Percentiles rank a stretch among this genome's conserved stretches.
Conservation (phyloP, 1,140 invertebrate species). For the Diabrotica virgifera region DNA sequence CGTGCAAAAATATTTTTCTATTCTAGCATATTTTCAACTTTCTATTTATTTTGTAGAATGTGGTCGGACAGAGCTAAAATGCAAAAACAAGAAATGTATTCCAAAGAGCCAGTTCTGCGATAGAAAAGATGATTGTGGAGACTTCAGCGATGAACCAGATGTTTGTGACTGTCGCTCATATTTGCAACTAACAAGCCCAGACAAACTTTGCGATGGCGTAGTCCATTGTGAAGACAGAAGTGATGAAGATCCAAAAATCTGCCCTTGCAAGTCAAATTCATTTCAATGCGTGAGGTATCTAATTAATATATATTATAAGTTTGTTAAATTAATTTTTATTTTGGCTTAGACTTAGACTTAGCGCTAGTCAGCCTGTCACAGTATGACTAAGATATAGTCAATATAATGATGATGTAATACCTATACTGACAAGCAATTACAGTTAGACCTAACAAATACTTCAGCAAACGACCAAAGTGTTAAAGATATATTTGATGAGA, state of each 20-base stretch:
- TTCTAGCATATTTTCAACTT: too few species aligned
- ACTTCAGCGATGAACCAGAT: constrained; percentile 68
- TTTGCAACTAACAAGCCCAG: constrained; percentile 60
- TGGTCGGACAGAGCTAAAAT: constrained; percentile 59
- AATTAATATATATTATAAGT: background rate
- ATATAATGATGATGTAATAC: too few species aligned
- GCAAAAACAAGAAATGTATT: constrained; percentile 65
- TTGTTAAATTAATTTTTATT: too few species aligned
- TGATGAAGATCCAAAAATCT: constrained; percentile 68
- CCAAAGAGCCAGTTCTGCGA: constrained; percentile 67
- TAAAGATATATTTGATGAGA: too few species aligned
- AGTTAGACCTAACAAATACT: too few species aligned
- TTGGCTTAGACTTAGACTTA: too few species aligned
- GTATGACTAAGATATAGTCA: too few species aligned
- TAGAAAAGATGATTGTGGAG: constrained; percentile 63
- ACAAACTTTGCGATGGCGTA: constrained; percentile 72
- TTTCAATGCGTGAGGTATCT: constrained; percentile 54
- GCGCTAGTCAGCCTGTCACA: too few species aligned
- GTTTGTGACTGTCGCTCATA: constrained; percentile 65
- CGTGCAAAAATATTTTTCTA: too few species aligned
- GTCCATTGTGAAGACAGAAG: constrained; percentile 75
- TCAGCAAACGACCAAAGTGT: too few species aligned
- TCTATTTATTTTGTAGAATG: constrained; percentile 54
- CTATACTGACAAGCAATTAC: too few species aligned
- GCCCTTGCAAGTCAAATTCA: constrained; percentile 56